Conservation (phyloP, 2,888 invertebrate species). For the Cenopis cana region DNA sequence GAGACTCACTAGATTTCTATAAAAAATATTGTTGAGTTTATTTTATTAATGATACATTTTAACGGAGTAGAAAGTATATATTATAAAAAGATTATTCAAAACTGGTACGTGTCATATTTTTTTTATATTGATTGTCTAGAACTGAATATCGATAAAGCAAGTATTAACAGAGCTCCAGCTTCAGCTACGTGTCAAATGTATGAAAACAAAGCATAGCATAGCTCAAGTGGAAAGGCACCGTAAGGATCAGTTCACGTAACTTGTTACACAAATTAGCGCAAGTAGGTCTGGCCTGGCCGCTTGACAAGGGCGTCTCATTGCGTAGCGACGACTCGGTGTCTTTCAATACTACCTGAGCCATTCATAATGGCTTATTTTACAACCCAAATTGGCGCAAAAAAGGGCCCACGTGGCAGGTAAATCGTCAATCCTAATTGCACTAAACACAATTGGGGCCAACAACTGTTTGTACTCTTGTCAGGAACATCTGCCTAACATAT, state of each 20-base stretch:
- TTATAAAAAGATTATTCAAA: too few relatives aligned
- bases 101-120: background rate
- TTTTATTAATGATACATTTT: background rate
- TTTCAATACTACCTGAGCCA: constrained; percentile 41
- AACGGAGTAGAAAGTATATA: background rate
- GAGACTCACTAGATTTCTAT: too few relatives aligned
- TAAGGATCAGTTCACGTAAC: constrained; percentile 33
- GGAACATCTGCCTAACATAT: constrained; percentile 14
- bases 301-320: constrained; percentile 35
- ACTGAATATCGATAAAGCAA: too few relatives aligned
- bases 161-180: too few relatives aligned
- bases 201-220: too few relatives aligned
- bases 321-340: constrained; percentile 19
- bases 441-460: constrained; percentile 17
- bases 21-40: too few relatives aligned
- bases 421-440: constrained; percentile 23
- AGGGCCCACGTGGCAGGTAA: constrained; percentile 34
- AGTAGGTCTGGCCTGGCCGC: constrained; percentile 16
- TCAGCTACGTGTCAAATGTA: too few relatives aligned
- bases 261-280: constrained; percentile 34
- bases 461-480: constrained; percentile 11
- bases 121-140: too few relatives aligned
- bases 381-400: constrained; percentile 15
- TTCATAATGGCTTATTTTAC: constrained; percentile 28
- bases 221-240: too few relatives aligned